phyloP scores from a whole-genome alignment of 2,888 invertebrate genomes.

The Slavum lentiscoides region DNA sequence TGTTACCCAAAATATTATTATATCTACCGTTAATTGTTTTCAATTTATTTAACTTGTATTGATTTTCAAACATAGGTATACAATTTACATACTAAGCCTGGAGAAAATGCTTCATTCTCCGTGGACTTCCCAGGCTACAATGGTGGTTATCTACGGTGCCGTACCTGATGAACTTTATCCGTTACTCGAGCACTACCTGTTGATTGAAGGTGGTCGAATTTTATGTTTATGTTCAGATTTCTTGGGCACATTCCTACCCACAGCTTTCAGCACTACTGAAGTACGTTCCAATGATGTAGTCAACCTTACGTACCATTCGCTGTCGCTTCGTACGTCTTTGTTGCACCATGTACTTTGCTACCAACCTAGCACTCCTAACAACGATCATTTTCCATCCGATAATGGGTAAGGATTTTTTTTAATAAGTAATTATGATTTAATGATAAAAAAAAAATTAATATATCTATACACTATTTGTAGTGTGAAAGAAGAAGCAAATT shows the following conservation, averaged over 20 bases:
- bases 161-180: slow-evolving; percentile 70
- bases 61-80: slow-evolving; percentile 59
- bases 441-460: background rate
- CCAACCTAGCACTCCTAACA: slow-evolving; percentile 77
- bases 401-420: slow-evolving; percentile 54
- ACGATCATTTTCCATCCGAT: slow-evolving; percentile 62
- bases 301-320: slow-evolving; percentile 79
- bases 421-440: background rate
- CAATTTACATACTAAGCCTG: slow-evolving; percentile 61
- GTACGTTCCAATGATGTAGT: slow-evolving; percentile 71
- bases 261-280: slow-evolving; percentile 78
- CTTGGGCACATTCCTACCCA: slow-evolving; percentile 75
- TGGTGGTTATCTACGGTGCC: slow-evolving; percentile 79
- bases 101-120: slow-evolving; percentile 62
- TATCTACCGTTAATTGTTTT: background rate
- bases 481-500: slow-evolving; percentile 57
- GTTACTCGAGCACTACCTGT: slow-evolving; percentile 71
- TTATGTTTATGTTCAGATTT: slow-evolving; percentile 81
- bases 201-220: slow-evolving; percentile 72
- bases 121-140: slow-evolving; percentile 70
- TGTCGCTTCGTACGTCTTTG: slow-evolving; percentile 77
- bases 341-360: slow-evolving; percentile 88
- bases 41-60: background rate
- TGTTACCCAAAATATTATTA: too few species aligned
- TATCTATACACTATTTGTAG: slow-evolving; percentile 6